phyloP scores from a whole-genome alignment of 1,140 invertebrate genomes.

The Cotesia typhae region DNA sequence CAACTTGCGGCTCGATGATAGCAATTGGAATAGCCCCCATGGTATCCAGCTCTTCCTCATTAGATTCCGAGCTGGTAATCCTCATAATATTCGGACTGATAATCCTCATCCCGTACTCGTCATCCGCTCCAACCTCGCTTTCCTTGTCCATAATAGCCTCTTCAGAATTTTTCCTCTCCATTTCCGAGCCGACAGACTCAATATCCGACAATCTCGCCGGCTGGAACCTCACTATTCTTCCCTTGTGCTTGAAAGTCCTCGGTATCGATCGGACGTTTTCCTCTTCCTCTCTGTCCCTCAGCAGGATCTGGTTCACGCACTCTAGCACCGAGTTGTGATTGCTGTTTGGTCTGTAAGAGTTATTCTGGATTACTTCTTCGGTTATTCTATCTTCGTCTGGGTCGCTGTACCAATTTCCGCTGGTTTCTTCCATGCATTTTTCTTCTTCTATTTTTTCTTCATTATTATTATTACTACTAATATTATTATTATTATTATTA shows the following conservation, averaged over 20 bases:
- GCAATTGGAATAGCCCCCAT: constrained; percentile 57
- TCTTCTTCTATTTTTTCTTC: constrained; percentile 67
- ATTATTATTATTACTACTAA: constrained; percentile 10
- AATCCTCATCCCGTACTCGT: constrained; percentile 57
- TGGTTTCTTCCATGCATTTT: constrained; percentile 65
- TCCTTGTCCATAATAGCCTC: constrained; percentile 45
- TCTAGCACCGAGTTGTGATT: constrained; percentile 80
- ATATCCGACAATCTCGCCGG: constrained; percentile 62
- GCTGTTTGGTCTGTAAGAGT: constrained; percentile 58
- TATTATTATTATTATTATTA: neutral
- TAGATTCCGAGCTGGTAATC: constrained; percentile 35
- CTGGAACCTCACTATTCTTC: constrained; percentile 62
- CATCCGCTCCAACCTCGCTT: constrained; percentile 43
- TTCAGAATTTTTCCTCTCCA: constrained; percentile 63
- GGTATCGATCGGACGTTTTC: constrained; percentile 56
- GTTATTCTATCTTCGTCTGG: constrained; percentile 73
- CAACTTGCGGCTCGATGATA: constrained; percentile 58
- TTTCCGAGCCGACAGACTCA: constrained; percentile 63
- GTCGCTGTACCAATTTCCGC: constrained; percentile 78
- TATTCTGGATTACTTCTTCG: constrained; percentile 64
- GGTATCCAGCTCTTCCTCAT: constrained; percentile 45
- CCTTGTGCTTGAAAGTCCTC: constrained; percentile 59
- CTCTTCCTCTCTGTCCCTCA: constrained; percentile 68
- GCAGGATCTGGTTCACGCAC: constrained; percentile 79
- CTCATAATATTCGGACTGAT: constrained; percentile 30